Percentiles rank a stretch among this genome's conserved stretches.
These are phyloP conservation scores for Apteryx mantelli DNA, from an alignment of 2,113 vertebrate genomes.

Conservation along the genomic window DNA sequence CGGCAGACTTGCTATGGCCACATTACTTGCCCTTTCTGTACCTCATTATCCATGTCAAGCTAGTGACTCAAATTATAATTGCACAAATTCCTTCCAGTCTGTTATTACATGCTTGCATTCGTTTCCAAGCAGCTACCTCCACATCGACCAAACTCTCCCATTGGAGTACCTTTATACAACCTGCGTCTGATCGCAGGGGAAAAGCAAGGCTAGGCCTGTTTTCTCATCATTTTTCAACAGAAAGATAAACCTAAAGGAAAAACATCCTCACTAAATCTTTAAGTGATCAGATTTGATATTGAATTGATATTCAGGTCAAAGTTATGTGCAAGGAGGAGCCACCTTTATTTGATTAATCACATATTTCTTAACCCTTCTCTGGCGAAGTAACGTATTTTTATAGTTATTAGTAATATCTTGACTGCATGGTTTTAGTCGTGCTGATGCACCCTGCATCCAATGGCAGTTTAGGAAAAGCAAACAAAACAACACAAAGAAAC, in stretches of 20 bases:
- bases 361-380: background rate
- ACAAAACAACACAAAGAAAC: background rate
- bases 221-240: background rate
- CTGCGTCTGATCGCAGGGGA: background rate
- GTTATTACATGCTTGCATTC: background rate
- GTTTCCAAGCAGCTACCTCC: background rate
- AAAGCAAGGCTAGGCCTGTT: rapidly evolving
- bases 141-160: background rate
- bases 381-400: background rate
- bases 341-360: background rate
- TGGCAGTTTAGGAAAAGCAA: background rate
- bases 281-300: background rate
- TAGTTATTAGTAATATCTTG: background rate
- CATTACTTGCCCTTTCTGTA: slow-evolving; percentile 36
- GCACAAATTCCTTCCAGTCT: slow-evolving; percentile 21
- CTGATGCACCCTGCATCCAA: background rate
- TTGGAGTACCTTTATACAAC: background rate
- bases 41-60: slow-evolving; percentile 45
- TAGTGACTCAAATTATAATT: slow-evolving; percentile 49
- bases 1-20: slow-evolving; percentile 6
- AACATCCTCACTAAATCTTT: background rate
- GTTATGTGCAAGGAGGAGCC: background rate
- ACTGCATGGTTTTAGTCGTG: background rate
- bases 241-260: background rate
- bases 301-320: slow-evolving; percentile 1